Evolutionary conservation across 2,113 vertebrate species (phyloP).

Genomic region (Odobenus rosmarus): DNA sequence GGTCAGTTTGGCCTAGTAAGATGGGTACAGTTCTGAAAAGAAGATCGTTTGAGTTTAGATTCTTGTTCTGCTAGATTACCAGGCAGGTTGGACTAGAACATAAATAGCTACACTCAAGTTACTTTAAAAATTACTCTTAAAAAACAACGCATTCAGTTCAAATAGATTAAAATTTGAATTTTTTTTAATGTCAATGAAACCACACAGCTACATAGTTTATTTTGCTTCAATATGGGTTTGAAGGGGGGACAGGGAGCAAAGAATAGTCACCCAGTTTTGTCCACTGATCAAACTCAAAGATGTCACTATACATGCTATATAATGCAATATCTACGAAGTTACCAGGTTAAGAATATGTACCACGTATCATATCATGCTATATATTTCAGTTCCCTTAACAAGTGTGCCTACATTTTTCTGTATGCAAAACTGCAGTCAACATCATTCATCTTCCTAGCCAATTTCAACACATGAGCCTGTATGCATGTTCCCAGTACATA

Average conservation of each 20-base stretch:
- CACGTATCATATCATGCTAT: neutral
- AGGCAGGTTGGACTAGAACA: neutral
- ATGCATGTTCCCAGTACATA: neutral
- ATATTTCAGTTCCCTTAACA: neutral
- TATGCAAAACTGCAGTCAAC: no score
- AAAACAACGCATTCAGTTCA: neutral
- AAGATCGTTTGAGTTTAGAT: neutral
- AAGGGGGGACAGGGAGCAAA: neutral
- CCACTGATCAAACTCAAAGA: neutral
- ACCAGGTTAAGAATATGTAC: rapidly evolving
- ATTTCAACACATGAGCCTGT: neutral
- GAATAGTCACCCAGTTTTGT: neutral
- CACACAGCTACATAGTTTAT: neutral
- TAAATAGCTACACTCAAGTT: neutral
- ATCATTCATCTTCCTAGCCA: neutral
- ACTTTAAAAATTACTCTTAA: neutral
- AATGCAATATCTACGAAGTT: neutral
- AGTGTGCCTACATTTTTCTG: neutral
- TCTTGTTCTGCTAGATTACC: neutral
- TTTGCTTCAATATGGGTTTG: neutral
- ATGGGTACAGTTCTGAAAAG: neutral
- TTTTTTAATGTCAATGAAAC: neutral
- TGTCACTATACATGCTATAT: neutral
- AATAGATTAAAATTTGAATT: neutral
- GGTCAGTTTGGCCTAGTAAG: neutral